Evolutionary conservation across 2,113 vertebrate species (phyloP), one percentile per base, ranked within the genome.

Genomic region (Emydura subglobosa): DNA sequence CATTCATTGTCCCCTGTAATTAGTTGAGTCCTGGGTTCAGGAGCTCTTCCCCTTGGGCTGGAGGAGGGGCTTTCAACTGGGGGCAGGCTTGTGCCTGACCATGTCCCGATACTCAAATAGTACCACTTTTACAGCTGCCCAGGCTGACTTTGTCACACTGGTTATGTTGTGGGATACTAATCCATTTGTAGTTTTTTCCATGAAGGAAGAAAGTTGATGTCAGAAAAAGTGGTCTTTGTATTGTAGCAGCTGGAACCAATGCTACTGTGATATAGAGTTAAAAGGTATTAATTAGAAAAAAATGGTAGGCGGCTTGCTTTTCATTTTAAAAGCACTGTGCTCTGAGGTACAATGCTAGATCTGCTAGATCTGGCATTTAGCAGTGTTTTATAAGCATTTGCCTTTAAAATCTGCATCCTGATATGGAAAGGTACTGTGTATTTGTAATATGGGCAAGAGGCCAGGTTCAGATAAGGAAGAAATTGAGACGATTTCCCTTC

Each of bases 181-280:
- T 34, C 51, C 89, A 55, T 11, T 2, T 88, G 91, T 79, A 85
- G 79, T 31, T 89, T 88, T 68, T 95, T 90, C 82, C 85, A 68
- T 1, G 0, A 68, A 55, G 88, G 89, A 91, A 94, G 83, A 87
- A 93, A 76, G 65, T 7, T 49, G 59, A 29, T 78, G 54, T 65
- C 27, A 79, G 82, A 4, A 76, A 92, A 83, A 93, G 92, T 79
- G 17, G 34, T 39, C 10, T 44, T 29, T 2, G 44, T 87, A 34
- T 84, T 78, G 59, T 82, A 95, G 91, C 88, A 90, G 90, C 76
- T 50, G 42, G 51, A 57, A 61, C 83, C 85, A 80, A 31, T 42
- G n/a, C 27, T 7, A 6, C 16, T 34, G 49, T 72, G 51, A 7
- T 44, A 10, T 7, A 22, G 22, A 76, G 44, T 89, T 79, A 39